Evolutionary conservation across 2,113 vertebrate species (phyloP), one percentile per base, ranked within the genome.

Genomic region (Lethenteron reissneri): DNA sequence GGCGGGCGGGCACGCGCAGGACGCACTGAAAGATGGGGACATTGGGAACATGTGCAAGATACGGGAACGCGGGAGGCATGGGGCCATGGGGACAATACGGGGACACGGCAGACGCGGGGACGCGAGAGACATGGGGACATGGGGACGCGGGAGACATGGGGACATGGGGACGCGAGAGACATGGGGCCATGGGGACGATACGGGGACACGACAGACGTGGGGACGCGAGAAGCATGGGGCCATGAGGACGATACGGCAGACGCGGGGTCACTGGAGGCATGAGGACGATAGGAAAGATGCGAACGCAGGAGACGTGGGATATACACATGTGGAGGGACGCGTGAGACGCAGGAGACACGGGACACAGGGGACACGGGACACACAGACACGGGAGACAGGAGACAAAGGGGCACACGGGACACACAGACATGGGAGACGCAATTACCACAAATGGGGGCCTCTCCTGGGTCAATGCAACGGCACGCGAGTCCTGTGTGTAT

Each of bases 301-400:
- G 11, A 13, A 4, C 17, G 17, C 12, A 56, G 57, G 25, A 25
- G 25, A 25, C 25, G 25, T 25, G 25, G 25, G 25, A 25, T 25
- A 25, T 25, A 25, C 25, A 25, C 25, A 76, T 70, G 95, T 94
- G 80, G 88, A 77, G 94, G 96, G 82, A 81, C 70, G 8, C 10
- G 9, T 3, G 14, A 21, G 9, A 21, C 3, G 10, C 2, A 21
- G 21, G 21, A 21, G 21, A 21, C 21, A 6, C 59, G 15, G 62
- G 56, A 8, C 6, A 71, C 12, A 56, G 9, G 57, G 9, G 19
- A 11, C 21, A 11, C n/a, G 58, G 25, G 70, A n/a, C 10, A 11
- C 15, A 56, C 12, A 56, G 17, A 21, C 57, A 56, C 13, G 57
- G 17, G 15, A 14, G 41, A 41, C 41, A n/a, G 9, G 57, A 13